phyloP scores from a whole-genome alignment of 1,140 invertebrate species.

The Potamilus streckersoni region DNA sequence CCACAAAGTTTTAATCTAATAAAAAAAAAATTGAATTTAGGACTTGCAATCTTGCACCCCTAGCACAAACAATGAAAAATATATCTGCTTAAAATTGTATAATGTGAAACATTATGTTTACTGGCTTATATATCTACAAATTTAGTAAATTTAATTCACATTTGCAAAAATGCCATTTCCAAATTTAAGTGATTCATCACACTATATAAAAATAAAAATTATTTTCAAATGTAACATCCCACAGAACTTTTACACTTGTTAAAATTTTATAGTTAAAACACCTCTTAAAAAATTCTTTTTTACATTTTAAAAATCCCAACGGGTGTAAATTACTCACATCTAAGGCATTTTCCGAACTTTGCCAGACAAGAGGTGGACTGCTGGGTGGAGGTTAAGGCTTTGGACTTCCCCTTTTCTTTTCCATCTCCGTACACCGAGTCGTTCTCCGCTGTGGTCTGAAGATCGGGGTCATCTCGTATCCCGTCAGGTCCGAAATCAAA shows the following conservation, averaged over 20 bases:
- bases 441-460: slow-evolving; percentile 42
- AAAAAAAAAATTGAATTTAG: no score
- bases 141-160: background rate
- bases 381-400: slow-evolving; percentile 28
- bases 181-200: background rate
- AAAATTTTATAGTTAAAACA: background rate
- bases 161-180: background rate
- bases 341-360: slow-evolving; percentile 48
- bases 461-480: slow-evolving; percentile 47
- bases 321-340: slow-evolving; percentile 56
- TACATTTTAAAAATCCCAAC: background rate
- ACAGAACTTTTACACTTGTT: background rate
- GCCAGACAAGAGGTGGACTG: slow-evolving; percentile 33
- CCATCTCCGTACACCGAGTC: slow-evolving; percentile 39
- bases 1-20: no score
- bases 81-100: no score
- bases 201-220: background rate
- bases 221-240: background rate
- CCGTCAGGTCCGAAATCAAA: slow-evolving; percentile 39
- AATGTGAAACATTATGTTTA: no score
- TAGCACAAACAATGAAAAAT: no score
- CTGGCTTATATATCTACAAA: no score
- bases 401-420: slow-evolving; percentile 23
- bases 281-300: background rate
- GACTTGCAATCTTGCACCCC: no score